Base-by-base conservation (phyloP, 2,888 invertebrate genomes). In the Synergus laeviventris region DNA sequence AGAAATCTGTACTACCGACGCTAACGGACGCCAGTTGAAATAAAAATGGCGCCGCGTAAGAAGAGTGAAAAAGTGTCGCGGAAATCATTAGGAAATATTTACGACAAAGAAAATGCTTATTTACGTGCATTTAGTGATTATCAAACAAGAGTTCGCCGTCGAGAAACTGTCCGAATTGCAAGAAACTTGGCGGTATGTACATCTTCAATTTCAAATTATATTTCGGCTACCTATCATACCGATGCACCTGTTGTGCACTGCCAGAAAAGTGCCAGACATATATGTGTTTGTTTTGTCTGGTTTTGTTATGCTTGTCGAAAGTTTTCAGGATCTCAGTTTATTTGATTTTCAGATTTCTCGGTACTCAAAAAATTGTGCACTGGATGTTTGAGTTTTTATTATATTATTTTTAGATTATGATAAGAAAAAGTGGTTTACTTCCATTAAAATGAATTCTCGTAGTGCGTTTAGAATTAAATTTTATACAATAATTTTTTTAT, bases 1-100 rank as follows among this genome's bases (percentile, higher is more conserved):
- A 4, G 21, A 21, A 24, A 24, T 59, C 59, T 59, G 14, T 18
- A 14, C 14, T 24, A 59, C 5, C 59, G 59, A 59, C 24, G 21
- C 12, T 12, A 59, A 59, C 59, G 59, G 14, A 24, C 24, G 21
- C 24, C 38, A 70, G 66, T 70, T 70, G 45, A 70, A 62, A 16
- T 36, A 64, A 87, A 86, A 83, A 89, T 89, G 89, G 89, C 89
- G 83, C 89, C 89, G 70, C 86, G 87, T 36, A 83, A 81, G 74
- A 89, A 88, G 83, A 85, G 80, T 75, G 77, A 83, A 77, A 83
- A 82, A 76, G 77, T 85, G 39, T 76, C 79, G 36, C 79, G 82
- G 4, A 74, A 75, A 24, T 80, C 84, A 7, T 81, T 81, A 56
- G 82, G 74, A 54, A 78, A 76, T 59, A 74, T 78, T 75, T 80